Percentiles rank a stretch among this genome's conserved stretches.
Evolutionary conservation across 2,113 vertebrate genomes (phyloP).

Genomic region (Stegostoma tigrinum): DNA sequence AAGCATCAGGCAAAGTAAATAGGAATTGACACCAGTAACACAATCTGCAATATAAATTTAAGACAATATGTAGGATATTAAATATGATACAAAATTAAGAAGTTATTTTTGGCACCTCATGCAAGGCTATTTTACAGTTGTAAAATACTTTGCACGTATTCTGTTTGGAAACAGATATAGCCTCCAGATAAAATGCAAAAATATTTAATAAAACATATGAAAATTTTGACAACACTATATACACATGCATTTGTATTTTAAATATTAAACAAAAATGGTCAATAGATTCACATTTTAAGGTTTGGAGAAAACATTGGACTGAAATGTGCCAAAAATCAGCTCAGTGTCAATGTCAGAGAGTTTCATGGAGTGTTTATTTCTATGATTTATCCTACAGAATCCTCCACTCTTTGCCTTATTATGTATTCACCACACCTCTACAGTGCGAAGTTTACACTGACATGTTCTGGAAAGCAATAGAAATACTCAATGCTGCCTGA

Average conservation of each 20-base stretch:
- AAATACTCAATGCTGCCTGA: too few species aligned
- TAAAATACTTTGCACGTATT: neutral
- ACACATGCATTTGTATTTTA: neutral
- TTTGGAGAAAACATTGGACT: neutral
- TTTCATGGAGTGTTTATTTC: too few species aligned
- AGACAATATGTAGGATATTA: neutral
- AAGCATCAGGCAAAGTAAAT: neutral
- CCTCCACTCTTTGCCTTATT: too few species aligned
- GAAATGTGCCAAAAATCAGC: too few species aligned
- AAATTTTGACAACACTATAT: neutral
- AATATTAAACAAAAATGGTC: neutral
- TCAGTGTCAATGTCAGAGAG: too few species aligned
- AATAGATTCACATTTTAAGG: neutral
- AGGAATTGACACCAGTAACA: neutral
- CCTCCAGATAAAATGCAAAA: neutral
- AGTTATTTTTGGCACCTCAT: neutral
- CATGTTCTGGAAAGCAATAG: too few species aligned
- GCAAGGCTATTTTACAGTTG: neutral
- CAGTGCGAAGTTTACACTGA: too few species aligned
- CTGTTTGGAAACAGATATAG: neutral
- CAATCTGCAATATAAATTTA: neutral
- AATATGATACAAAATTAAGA: neutral
- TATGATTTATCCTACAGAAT: too few species aligned
- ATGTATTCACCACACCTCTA: too few species aligned
- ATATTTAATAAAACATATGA: conserved; percentile 5